These are phyloP conservation scores for Drosophila orosa DNA, from an alignment of 1,140 invertebrate genomes.

Conservation along the genomic window DNA sequence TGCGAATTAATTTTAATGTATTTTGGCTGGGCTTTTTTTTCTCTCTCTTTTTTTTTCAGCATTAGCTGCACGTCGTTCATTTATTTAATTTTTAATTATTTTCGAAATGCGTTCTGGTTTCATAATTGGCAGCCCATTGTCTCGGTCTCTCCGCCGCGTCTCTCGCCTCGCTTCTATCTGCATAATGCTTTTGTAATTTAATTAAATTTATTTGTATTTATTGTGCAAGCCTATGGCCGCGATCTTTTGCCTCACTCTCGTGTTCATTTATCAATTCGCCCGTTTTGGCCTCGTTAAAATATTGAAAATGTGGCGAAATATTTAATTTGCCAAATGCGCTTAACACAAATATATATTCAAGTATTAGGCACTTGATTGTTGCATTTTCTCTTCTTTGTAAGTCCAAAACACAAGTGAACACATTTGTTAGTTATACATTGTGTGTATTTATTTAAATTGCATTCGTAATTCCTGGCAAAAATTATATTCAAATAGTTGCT, in stretches of 20 bases:
- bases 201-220: constrained; percentile 64
- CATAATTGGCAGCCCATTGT: constrained; percentile 72
- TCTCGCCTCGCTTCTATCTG: constrained; percentile 2
- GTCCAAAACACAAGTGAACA: constrained; percentile 5
- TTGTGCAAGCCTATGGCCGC: constrained; percentile 28
- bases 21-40: constrained; percentile 39
- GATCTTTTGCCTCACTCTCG: constrained; percentile 25
- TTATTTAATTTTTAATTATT: constrained; percentile 78
- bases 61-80: constrained; percentile 62
- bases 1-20: constrained; percentile 59
- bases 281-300: constrained; percentile 57
- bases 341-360: constrained; percentile 44
- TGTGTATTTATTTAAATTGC: constrained; percentile 33
- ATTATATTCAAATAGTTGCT: constrained; percentile 1
- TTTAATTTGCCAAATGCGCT: constrained; percentile 55
- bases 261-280: constrained; percentile 59
- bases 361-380: constrained; percentile 36
- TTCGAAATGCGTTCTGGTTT: constrained; percentile 65
- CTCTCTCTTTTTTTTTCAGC: constrained; percentile 19
- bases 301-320: constrained; percentile 51
- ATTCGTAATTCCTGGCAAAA: not conserved
- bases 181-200: constrained; percentile 58
- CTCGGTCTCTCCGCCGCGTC: constrained; percentile 1
- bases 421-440: constrained; percentile 14
- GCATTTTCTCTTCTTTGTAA: constrained; percentile 16